phyloP scores from a whole-genome alignment of 2,888 invertebrate species.

The Tachina lurida region DNA sequence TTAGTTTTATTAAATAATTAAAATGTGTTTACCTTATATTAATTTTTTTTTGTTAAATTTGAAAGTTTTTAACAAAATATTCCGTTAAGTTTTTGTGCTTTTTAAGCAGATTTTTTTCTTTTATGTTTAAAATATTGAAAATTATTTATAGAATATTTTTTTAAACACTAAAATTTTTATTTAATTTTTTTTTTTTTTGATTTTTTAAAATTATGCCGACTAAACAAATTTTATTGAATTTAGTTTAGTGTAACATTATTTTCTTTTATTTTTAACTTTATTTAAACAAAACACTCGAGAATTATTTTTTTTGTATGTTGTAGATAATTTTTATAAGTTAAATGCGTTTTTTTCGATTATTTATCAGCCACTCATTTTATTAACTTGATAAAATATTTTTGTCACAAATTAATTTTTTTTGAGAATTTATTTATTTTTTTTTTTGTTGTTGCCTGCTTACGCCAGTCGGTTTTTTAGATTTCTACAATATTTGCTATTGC shows the following conservation, averaged over 20 bases:
- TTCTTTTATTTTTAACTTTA: slow-evolving; percentile 26
- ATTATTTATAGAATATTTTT: slow-evolving; percentile 24
- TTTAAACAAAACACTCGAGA: not conserved
- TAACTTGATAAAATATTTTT: slow-evolving; percentile 37
- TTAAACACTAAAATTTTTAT: too few relatives aligned
- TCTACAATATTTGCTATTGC: not conserved
- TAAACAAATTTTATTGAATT: slow-evolving; percentile 33
- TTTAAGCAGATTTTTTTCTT: slow-evolving; percentile 6
- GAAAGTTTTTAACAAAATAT: slow-evolving; percentile 18
- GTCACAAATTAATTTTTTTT: slow-evolving; percentile 10
- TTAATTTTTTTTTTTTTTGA: slow-evolving; percentile 10
- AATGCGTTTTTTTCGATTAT: slow-evolving; percentile 30
- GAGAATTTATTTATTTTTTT: slow-evolving; percentile 20
- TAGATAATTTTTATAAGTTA: slow-evolving; percentile 24
- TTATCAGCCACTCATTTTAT: slow-evolving; percentile 46
- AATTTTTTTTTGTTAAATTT: slow-evolving; percentile 32
- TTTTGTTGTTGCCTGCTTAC: not conserved
- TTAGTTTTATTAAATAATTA: not conserved
- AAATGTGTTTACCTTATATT: slow-evolving; percentile 43
- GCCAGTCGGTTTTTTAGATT: slow-evolving; percentile 23
- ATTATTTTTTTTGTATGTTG: not conserved
- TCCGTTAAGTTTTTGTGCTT: slow-evolving; percentile 27
- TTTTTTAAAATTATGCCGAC: slow-evolving; percentile 14
- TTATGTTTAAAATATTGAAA: slow-evolving; percentile 1
- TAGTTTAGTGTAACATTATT: slow-evolving; percentile 29